Percentiles rank a stretch among this genome's conserved stretches.
phyloP scores from a whole-genome alignment of 2,113 vertebrate species.

The Monarcha castaneiventris region DNA sequence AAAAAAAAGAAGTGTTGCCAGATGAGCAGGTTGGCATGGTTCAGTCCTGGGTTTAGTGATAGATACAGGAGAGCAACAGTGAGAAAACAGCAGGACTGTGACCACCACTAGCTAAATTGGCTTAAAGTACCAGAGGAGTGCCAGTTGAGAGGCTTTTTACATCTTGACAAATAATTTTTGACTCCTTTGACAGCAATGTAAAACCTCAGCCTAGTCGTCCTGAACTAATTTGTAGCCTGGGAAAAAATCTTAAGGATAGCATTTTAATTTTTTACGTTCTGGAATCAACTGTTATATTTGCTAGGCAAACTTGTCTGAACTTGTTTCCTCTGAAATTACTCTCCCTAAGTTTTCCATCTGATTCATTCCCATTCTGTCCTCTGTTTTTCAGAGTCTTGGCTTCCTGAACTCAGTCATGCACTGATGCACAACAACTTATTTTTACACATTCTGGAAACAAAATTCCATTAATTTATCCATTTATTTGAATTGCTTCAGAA shows the following conservation, averaged over 20 bases:
- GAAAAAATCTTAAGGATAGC: neutral
- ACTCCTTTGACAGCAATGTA: neutral
- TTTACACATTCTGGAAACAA: neutral
- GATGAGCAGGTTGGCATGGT: neutral
- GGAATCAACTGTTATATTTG: neutral
- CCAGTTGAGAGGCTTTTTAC: neutral
- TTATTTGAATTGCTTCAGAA: neutral
- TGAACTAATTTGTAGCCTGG: slow-evolving; percentile 21
- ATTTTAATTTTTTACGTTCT: neutral
- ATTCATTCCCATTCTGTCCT: neutral
- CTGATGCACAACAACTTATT: neutral
- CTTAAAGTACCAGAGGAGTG: neutral
- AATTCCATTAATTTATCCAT: neutral
- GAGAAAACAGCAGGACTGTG: neutral
- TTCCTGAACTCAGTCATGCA: neutral
- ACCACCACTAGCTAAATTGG: neutral
- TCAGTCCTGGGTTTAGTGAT: neutral
- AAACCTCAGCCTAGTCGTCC: neutral
- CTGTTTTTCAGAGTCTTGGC: neutral
- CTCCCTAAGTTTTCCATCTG: neutral
- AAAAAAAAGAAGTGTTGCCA: neutral
- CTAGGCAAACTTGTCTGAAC: neutral
- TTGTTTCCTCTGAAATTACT: neutral
- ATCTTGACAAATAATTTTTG: neutral
- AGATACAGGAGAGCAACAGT: neutral